Conservation (phyloP, 2,888 invertebrate species). For the Neelides folsomi region DNA sequence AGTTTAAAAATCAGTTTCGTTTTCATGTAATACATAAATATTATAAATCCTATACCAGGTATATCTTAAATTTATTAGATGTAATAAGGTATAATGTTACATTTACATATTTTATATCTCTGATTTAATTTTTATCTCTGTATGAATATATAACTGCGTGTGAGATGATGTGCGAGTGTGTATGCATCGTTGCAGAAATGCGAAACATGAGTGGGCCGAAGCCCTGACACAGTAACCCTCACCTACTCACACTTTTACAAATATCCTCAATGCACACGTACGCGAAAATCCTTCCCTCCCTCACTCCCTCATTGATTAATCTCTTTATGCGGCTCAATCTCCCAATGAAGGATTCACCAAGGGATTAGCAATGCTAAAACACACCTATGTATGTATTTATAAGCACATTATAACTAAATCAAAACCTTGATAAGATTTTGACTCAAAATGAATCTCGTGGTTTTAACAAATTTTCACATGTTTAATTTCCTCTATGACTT, state of each 20-base stretch:
- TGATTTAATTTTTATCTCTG: no score
- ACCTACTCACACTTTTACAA: slow-evolving; percentile 26
- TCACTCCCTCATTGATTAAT: neutral
- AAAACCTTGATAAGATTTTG: no score
- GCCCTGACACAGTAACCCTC: slow-evolving; percentile 33
- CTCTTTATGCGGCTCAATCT: neutral
- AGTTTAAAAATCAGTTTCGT: no score
- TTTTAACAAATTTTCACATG: no score
- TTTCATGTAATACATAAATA: no score
- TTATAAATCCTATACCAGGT: neutral
- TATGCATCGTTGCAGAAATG: no score
- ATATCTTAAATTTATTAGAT: neutral
- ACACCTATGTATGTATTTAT: no score
- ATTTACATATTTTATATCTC: no score
- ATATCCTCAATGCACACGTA: slow-evolving; percentile 5
- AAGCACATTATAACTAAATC: no score
- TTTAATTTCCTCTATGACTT: no score
- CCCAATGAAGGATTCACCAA: neutral
- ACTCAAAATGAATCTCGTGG: no score
- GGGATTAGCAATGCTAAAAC: neutral
- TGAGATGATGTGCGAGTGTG: neutral
- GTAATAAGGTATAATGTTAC: no score
- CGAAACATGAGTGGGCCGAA: slow-evolving; percentile 20
- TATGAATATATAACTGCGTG: neutral
- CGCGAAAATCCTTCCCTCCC: neutral